These are phyloP conservation scores for Melanotaenia maccullochi DNA, from an alignment of 2,797 vertebrate genomes.

Conservation along the genomic window DNA sequence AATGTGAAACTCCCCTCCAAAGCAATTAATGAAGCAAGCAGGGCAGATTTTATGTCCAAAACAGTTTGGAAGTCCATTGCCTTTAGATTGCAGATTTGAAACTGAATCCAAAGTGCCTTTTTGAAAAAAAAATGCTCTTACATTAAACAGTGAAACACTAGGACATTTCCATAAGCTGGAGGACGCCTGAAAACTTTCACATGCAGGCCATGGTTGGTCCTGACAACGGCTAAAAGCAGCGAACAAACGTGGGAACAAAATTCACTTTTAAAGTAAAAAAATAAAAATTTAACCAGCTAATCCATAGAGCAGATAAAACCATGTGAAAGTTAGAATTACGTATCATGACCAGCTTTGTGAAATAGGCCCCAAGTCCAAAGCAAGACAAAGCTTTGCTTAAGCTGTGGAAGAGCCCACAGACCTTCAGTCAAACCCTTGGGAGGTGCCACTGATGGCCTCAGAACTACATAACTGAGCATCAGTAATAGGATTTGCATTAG, in stretches of 20 bases:
- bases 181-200: conserved; percentile 80
- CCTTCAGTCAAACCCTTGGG: conserved; percentile 66
- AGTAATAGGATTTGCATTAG: conserved; percentile 71
- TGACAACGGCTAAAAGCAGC: conserved; percentile 45
- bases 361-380: conserved; percentile 76
- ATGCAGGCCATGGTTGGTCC: conserved; percentile 68
- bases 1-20: conserved; percentile 31
- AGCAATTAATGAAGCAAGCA: conserved; percentile 76
- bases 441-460: conserved; percentile 58
- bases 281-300: conserved; percentile 22
- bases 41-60: conserved; percentile 68
- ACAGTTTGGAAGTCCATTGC: conserved; percentile 63
- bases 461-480: conserved; percentile 52
- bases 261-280: conserved; percentile 13
- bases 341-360: conserved; percentile 79
- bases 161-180: conserved; percentile 80
- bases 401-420: conserved; percentile 70
- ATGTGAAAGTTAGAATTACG: conserved; percentile 79
- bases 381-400: conserved; percentile 78
- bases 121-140: conserved; percentile 61
- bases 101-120: conserved; percentile 78
- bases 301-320: conserved; percentile 45
- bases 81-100: conserved; percentile 80
- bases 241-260: conserved; percentile 24
- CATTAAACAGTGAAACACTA: conserved; percentile 62